Evolutionary conservation across 1,140 invertebrate species (phyloP), one percentile per base, ranked within the genome.

Genomic region (Cherax destructor): DNA sequence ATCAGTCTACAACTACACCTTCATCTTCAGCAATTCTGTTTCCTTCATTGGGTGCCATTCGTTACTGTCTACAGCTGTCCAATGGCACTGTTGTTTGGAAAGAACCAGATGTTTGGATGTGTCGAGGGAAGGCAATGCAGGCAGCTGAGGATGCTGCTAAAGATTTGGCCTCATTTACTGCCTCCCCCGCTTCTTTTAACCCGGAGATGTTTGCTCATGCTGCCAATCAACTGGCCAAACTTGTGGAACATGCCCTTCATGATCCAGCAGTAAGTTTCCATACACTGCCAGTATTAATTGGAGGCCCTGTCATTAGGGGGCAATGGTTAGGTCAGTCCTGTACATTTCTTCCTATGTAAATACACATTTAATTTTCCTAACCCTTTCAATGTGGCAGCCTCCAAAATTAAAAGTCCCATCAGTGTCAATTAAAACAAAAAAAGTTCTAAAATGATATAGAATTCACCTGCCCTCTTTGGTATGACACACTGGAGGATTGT

Each of bases 191-290:
- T 1, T 21, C 56, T 52, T n/a, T 91, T 52, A 52, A 80, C 24
- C 24, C 89, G 18, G 6, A 65, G n/a, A 50, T 80, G 76, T 91
- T 91, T 21, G 69, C 74, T 18, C 10, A 50, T 30, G 89, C 83
- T 72, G 83, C 89, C 21, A 50, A 86, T 5, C 74, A 91, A 59
- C 41, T 91, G 74, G 72, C 83, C 9, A 69, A 24, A 41, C 61
- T 91, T 18, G 83, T 85, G 9, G 56, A 79, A 52, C 89, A 91
- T 52, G 89, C 89, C n/a, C 56, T 91, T 47, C 52, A 79, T 47
- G 83, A 91, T 77, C 56, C 56, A 16, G 41, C 83, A 30, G 89
- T 91, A 80, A 91, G 89, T 89, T 50, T 6, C 30, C 30, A 41
- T 41, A 41, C 30, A 41, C 30, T 41, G 30, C 30, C 30, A 41